phyloP scores from a whole-genome alignment of 2,888 invertebrate species.

The Phania funesta region DNA sequence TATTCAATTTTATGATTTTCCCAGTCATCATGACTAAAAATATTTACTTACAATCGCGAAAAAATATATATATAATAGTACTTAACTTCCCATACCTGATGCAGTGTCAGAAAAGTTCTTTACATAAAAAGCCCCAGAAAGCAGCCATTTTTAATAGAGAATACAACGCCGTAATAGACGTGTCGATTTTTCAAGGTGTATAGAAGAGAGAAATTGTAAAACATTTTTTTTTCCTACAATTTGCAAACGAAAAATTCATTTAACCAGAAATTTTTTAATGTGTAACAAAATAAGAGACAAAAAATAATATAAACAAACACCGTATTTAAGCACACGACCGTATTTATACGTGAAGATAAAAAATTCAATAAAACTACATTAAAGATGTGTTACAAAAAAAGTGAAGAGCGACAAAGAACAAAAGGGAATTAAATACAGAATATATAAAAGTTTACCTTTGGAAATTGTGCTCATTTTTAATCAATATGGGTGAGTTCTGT shows the following conservation, averaged over 20 bases:
- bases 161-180: constrained; percentile 50
- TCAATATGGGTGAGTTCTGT: constrained; percentile 51
- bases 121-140: constrained; percentile 37
- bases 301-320: constrained; percentile 26
- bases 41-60: too few species aligned
- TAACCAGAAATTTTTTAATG: constrained; percentile 68
- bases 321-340: constrained; percentile 40
- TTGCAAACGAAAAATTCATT: constrained; percentile 43
- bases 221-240: constrained; percentile 25
- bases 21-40: too few species aligned
- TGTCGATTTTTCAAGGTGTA: constrained; percentile 70
- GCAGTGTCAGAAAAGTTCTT: constrained; percentile 67
- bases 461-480: neutral
- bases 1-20: too few species aligned
- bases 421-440: neutral
- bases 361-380: neutral
- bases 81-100: constrained; percentile 30
- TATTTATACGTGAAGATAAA: constrained; percentile 49
- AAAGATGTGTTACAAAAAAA: constrained; percentile 9
- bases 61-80: too few species aligned
- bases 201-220: constrained; percentile 20
- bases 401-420: constrained; percentile 9
- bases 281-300: constrained; percentile 60
- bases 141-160: constrained; percentile 67
- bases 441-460: neutral